Conservation (phyloP, 2,797 vertebrate genomes). For the Graptemys geographica region DNA sequence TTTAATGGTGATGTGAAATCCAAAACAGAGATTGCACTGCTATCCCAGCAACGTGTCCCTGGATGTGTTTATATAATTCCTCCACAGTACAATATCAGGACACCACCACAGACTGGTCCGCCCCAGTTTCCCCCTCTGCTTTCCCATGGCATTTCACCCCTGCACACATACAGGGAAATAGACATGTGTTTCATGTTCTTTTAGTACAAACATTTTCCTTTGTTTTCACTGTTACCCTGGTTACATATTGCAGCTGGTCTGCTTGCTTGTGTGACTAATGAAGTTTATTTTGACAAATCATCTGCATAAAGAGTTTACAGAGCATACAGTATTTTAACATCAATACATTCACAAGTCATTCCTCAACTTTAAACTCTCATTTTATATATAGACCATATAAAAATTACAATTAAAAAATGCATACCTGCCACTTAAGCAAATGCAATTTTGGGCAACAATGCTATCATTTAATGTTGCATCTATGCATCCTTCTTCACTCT, state of each 20-base stretch:
- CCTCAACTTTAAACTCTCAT: neutral
- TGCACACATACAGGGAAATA: neutral
- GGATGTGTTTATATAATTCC: neutral
- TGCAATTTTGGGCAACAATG: neutral
- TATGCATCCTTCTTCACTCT: neutral
- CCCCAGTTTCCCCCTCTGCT: neutral
- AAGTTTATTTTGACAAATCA: neutral
- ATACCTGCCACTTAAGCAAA: neutral
- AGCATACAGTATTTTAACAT: neutral
- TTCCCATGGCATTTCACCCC: neutral
- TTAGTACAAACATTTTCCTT: neutral
- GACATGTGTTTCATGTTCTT: neutral
- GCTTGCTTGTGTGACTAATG: neutral
- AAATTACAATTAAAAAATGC: neutral
- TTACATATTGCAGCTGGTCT: neutral
- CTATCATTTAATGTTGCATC: neutral
- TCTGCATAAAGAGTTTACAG: neutral
- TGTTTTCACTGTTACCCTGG: neutral
- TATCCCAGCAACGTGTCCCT: neutral
- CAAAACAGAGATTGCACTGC: neutral
- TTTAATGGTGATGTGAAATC: neutral
- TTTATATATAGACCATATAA: neutral
- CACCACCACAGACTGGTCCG: neutral
- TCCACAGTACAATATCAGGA: neutral
- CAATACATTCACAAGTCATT: neutral